phyloP scores from a whole-genome alignment of 2,888 invertebrate species.

The Coecobrya sp. region DNA sequence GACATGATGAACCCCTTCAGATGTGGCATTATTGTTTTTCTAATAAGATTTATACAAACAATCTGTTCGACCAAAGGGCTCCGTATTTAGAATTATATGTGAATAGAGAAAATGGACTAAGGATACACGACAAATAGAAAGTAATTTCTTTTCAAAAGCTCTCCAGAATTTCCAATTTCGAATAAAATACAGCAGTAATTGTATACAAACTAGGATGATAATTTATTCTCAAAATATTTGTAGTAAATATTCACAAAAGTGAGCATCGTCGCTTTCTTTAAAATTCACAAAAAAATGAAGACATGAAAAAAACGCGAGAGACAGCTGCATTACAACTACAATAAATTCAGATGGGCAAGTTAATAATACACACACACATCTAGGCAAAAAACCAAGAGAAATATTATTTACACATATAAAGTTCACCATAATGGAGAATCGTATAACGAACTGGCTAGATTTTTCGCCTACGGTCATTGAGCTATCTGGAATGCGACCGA shows the following conservation, averaged over 20 bases:
- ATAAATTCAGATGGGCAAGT: background rate
- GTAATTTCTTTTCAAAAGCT: slow-evolving; percentile 48
- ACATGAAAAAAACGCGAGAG: background rate
- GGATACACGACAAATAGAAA: slow-evolving; percentile 23
- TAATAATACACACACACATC: background rate
- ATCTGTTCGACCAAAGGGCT: background rate
- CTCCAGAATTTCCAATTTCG: slow-evolving; percentile 3
- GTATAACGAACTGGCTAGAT: background rate
- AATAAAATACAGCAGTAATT: background rate
- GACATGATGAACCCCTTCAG: background rate
- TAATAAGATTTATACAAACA: slow-evolving; percentile 76
- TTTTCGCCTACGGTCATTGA: slow-evolving; percentile 61
- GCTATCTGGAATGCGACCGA: slow-evolving; percentile 37
- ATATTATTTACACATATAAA: background rate
- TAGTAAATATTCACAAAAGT: background rate
- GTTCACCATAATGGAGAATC: background rate
- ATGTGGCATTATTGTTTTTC: slow-evolving; percentile 65
- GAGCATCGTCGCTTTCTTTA: background rate
- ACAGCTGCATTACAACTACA: too few species aligned
- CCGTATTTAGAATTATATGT: background rate
- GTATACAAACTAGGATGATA: background rate
- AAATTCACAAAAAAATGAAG: background rate
- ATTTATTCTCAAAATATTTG: background rate
- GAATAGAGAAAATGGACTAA: background rate
- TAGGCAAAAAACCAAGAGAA: background rate